Base-by-base conservation (phyloP, 2,797 vertebrate genomes). In the Megalops cyprinoides region DNA sequence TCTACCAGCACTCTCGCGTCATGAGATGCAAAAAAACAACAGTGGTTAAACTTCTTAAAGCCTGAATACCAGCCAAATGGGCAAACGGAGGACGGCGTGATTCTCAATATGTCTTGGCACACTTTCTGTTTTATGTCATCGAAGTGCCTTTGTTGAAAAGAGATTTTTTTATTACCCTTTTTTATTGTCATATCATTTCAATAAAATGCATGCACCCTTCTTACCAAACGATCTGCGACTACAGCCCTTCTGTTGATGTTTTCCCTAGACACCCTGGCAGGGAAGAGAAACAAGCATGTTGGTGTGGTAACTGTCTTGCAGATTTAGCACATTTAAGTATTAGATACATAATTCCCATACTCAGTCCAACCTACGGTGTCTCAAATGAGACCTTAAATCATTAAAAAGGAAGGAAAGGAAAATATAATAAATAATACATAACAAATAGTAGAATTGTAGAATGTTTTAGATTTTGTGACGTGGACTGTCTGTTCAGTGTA, bases 51-150 rank as follows among this genome's bases (percentile, higher is more conserved):
- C 49, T 7, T 7, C 73, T 51, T 74, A 37, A 74, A 28, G 46
- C n/a, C 73, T 25, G 46, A 51, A 31, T 25, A 48, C 18, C 42
- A 20, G 14, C 7, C 25, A 51, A 34, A 23, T 18, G 28, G 49
- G 18, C 25, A 49, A 53, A 37, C 34, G 1, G 46, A 37, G 49
- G 1, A n/a, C 49, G 37, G 23, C 18, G 9, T 53, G 28, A 75
- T 53, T 51, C 46, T 53, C n/a, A 48, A 49, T 75, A 75, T 75
- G 51, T 53, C 28, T 75, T 75, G 49, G 48, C 67, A 71, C 67
- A 23, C 31, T 20, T 7, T 23, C 20, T 1, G 4, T 67, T 67
- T 67, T 25, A 25, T 69, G 71, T 46, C 39, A 48, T 74, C 25
- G 28, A 74, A 74, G 44, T 49, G 28, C 28, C 46, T 48, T 74